These are phyloP conservation scores for Fragum fragum DNA, from an alignment of 2,888 invertebrate species.

Conservation along the genomic window DNA sequence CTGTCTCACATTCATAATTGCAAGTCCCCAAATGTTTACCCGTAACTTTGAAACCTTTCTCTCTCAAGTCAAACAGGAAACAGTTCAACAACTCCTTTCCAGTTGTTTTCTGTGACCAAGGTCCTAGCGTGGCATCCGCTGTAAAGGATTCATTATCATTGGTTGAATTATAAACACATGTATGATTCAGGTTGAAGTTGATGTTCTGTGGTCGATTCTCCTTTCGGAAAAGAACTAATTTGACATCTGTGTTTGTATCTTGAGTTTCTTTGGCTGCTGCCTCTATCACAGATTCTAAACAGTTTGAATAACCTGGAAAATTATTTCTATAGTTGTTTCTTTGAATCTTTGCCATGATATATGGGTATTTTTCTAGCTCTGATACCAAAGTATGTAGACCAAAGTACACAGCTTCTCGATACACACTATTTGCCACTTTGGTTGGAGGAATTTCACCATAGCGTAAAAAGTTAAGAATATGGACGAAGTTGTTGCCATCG, in stretches of 20 bases:
- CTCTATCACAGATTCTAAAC: slow-evolving; percentile 66
- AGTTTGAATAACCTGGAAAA: slow-evolving; percentile 73
- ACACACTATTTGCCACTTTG: slow-evolving; percentile 72
- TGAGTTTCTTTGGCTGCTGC: slow-evolving; percentile 49
- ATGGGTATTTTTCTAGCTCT: slow-evolving; percentile 76
- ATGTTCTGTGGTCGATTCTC: slow-evolving; percentile 54
- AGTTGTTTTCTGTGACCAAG: slow-evolving; percentile 60
- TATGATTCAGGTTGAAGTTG: slow-evolving; percentile 67
- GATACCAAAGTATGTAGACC: slow-evolving; percentile 77
- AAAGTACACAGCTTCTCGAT: slow-evolving; percentile 83
- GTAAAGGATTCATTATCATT: slow-evolving; percentile 38
- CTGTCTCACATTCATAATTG: slow-evolving; percentile 58
- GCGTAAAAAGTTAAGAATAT: slow-evolving; percentile 82
- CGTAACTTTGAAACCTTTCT: slow-evolving; percentile 71
- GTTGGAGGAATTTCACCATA: slow-evolving; percentile 80
- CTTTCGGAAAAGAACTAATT: slow-evolving; percentile 59
- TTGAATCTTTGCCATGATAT: slow-evolving; percentile 73
- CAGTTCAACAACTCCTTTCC: slow-evolving; percentile 75
- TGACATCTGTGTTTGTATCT: slow-evolving; percentile 60
- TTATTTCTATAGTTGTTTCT: slow-evolving; percentile 70
- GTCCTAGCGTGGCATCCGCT: slow-evolving; percentile 69
- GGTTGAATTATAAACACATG: slow-evolving; percentile 58
- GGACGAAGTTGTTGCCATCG: slow-evolving; percentile 80
- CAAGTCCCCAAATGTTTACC: slow-evolving; percentile 55
- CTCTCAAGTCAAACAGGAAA: slow-evolving; percentile 69